Evolutionary conservation across 2,113 vertebrate genomes (phyloP), one percentile per base, ranked within the genome.

Genomic region (Romanogobio albipinnatus): DNA sequence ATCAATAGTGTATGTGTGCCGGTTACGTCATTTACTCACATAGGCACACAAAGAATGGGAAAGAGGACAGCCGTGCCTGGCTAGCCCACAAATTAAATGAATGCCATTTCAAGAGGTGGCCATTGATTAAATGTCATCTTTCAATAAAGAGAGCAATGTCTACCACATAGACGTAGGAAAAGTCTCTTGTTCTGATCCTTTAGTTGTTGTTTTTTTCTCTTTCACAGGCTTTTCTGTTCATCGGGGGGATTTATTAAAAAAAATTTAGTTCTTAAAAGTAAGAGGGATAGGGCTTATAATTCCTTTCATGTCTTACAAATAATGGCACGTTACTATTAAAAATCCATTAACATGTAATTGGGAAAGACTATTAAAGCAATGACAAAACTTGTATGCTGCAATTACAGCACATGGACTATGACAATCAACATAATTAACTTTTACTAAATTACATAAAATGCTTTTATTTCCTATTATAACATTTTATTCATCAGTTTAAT

Each of bases 1-100:
- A 83, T 84, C 77, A 82, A 85, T 83, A 80, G 84, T 68, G 84
- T 39, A 86, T 82, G 80, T 83, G 84, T 64, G 82, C 53, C 33
- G 49, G 81, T 80, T 85, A 59, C 73, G 22, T 71, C 51, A 68
- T 76, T 43, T n/a, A 56, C 74, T 82, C 74, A 51, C 45, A 85
- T 59, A 45, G 66, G 53, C 53, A 45, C 51, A 75, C 56, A 77
- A 81, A 84, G 47, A n/a, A 36, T 6, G 47, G 70, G 77, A 75
- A 83, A 45, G 58, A 82, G 68, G 76, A 75, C 78, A 80, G 76
- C 66, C 75, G 70, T 76, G 68, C 53, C 68, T 85, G 78, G 73
- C 74, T 64, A 70, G 49, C 56, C 43, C 36, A 75, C 78, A 85
- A 84, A 88, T 86, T 24, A 84, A 87, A 83, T 83, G 22, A 83